A percentile compares a stretch with the other conserved stretches of the same genome.
Conservation (phyloP, 1,140 invertebrate species). For the Drosophila kohkoa region DNA sequence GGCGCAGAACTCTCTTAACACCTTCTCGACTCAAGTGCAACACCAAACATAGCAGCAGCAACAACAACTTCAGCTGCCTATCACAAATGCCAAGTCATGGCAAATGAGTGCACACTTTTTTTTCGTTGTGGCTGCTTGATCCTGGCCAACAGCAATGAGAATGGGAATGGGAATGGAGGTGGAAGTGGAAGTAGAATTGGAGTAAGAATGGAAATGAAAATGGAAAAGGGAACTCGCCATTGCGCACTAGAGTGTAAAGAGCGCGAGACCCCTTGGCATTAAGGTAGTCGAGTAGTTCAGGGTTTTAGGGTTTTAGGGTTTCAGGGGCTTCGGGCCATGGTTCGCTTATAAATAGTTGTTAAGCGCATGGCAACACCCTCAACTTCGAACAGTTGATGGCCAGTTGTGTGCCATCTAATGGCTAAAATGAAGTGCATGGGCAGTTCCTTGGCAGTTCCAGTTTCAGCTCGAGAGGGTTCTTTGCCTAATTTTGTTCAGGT, state of each 20-base stretch:
- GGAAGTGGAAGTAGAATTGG: constrained; percentile 6
- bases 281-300: constrained; percentile 4
- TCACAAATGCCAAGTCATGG: constrained; percentile 74
- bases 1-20: constrained; percentile 69
- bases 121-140: constrained; percentile 28
- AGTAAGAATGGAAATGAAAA: constrained; percentile 17
- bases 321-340: constrained; percentile 25
- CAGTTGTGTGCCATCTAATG: constrained; percentile 77
- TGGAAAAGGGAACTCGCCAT: constrained; percentile 26
- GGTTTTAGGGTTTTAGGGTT: neutral
- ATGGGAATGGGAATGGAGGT: constrained; percentile 8
- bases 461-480: constrained; percentile 12
- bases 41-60: constrained; percentile 31
- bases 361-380: constrained; percentile 79
- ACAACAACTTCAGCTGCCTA: constrained; percentile 69
- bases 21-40: constrained; percentile 64
- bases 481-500: constrained; percentile 80
- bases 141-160: constrained; percentile 41
- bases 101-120: constrained; percentile 75
- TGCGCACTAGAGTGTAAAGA: constrained; percentile 69
- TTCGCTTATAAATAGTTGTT: constrained; percentile 79
- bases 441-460: neutral
- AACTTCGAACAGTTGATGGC: constrained; percentile 36
- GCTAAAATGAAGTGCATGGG: constrained; percentile 42
- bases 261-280: constrained; percentile 39